Evolutionary conservation across 2,888 invertebrate species (phyloP), one percentile per base, ranked within the genome.

Genomic region (Nephrotoma guestfalica): DNA sequence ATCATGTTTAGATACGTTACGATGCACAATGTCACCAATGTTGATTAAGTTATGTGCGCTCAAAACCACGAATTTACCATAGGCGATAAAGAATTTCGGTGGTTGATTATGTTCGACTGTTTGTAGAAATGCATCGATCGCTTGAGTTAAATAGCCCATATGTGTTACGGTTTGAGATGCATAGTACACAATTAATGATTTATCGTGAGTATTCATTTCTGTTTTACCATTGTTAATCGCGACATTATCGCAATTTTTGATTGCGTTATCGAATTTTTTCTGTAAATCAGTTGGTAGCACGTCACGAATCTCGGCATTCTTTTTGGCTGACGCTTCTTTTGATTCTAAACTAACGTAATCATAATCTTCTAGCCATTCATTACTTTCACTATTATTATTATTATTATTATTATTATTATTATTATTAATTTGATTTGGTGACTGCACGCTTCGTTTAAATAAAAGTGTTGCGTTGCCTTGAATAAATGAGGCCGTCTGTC

Each of bases 21-120:
- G 94, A 90, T 97, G 96, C 42, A 98, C 96, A 86, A 96, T 97
- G 92, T 99, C 98, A 86, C 98, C 98, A 87, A 98, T 98, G 90
- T 97, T 96, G 30, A 99, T 97, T 89, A 99, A 93, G 90, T 98
- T 95, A 90, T 98, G 98, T 41, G 98, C 98, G 90, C 97, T 97
- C 86, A 99, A 93, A 47, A 98, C 97, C 9, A 99, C 97, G 91
- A 97, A 97, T 91, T 98, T 98, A 86, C 97, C 97, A 90, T 98
- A 97, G 13, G 97, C 97, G 86, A 98, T 95, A 91, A 98, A 98
- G 88, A 95, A 96, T 91, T 97, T 97, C 0, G 99, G 98, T 57
- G 98, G 97, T 90, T 98, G 97, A 89, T 97, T 98, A 91, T 96
- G 96, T 89, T 97, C 97, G 71, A 99, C 96, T 5, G 97, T 96